Conservation (phyloP, 2,113 vertebrate species). For the Miniopterus natalensis region DNA sequence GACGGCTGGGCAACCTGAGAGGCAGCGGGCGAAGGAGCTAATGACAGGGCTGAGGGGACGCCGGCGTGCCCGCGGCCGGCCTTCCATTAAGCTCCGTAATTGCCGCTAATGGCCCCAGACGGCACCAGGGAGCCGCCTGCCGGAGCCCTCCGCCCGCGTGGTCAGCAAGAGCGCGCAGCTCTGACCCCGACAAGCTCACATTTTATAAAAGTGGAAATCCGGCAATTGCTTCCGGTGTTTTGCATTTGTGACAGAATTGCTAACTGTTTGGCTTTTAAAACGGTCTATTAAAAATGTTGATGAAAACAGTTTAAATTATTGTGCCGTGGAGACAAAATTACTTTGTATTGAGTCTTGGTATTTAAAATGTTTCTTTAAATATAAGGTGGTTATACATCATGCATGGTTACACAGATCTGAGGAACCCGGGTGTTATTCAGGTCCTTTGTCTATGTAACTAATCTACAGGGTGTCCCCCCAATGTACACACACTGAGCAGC, state of each 20-base stretch:
- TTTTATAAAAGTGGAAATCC: constrained; percentile 52
- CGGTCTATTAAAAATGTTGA: background rate
- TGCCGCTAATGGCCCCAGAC: constrained; percentile 32
- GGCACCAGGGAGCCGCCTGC: constrained; percentile 50
- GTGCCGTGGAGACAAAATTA: background rate
- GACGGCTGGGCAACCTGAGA: constrained; percentile 31
- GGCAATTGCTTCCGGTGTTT: background rate
- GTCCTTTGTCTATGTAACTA: background rate
- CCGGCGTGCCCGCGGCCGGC: background rate
- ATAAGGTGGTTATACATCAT: background rate
- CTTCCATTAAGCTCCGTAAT: constrained; percentile 58
- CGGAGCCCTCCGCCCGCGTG: constrained; percentile 64
- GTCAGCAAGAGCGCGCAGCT: constrained; percentile 38
- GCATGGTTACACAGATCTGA: background rate
- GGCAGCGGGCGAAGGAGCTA: background rate
- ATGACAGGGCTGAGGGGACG: background rate
- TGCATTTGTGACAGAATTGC: constrained; percentile 18
- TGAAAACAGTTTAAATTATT: constrained; percentile 39
- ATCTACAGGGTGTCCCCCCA: background rate
- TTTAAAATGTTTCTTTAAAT: constrained; percentile 10
- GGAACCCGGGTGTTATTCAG: background rate
- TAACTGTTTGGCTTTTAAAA: constrained; percentile 52
- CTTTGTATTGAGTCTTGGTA: background rate
- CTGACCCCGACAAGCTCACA: constrained; percentile 51
- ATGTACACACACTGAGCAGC: too few species aligned